Evolutionary conservation across 2,113 vertebrate genomes (phyloP).

Genomic region (Spermophilus dauricus): DNA sequence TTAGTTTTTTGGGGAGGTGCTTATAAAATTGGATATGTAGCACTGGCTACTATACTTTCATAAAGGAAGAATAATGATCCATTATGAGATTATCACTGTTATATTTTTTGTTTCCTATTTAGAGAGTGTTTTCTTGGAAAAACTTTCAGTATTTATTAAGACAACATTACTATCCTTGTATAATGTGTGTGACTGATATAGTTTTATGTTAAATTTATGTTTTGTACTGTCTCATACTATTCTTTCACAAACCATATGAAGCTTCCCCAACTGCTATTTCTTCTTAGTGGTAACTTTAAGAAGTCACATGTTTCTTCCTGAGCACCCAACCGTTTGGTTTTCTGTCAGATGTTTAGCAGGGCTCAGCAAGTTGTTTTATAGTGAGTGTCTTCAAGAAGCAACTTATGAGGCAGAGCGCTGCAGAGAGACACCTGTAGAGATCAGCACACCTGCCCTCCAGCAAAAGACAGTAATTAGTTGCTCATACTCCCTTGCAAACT

Average conservation of each 20-base stretch:
- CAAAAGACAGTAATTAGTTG: slow-evolving; percentile 90
- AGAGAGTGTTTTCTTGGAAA: slow-evolving; percentile 70
- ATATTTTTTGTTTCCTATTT: slow-evolving; percentile 13
- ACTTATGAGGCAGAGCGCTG: slow-evolving; percentile 80
- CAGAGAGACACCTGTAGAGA: slow-evolving; percentile 88
- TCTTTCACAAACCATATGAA: background rate
- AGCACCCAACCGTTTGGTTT: slow-evolving; percentile 78
- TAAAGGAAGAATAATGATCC: background rate
- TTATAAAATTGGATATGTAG: background rate
- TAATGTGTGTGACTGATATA: slow-evolving; percentile 59
- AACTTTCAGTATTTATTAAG: background rate
- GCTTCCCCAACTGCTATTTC: slow-evolving; percentile 64
- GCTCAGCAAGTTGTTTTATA: slow-evolving; percentile 68
- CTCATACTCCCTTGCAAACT: slow-evolving; percentile 85
- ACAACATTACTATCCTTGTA: slow-evolving; percentile 50
- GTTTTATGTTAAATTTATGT: slow-evolving; percentile 56
- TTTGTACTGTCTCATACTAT: slow-evolving; percentile 65
- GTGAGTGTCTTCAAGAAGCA: slow-evolving; percentile 84
- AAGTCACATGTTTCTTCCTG: slow-evolving; percentile 66
- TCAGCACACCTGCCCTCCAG: slow-evolving; percentile 88
- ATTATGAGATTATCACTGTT: background rate
- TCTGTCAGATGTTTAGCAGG: slow-evolving; percentile 76
- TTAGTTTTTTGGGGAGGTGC: background rate
- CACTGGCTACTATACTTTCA: background rate
- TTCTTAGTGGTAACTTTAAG: slow-evolving; percentile 72